Base-by-base conservation (phyloP, 2,888 invertebrate species). In the Microdon myrmicae region DNA sequence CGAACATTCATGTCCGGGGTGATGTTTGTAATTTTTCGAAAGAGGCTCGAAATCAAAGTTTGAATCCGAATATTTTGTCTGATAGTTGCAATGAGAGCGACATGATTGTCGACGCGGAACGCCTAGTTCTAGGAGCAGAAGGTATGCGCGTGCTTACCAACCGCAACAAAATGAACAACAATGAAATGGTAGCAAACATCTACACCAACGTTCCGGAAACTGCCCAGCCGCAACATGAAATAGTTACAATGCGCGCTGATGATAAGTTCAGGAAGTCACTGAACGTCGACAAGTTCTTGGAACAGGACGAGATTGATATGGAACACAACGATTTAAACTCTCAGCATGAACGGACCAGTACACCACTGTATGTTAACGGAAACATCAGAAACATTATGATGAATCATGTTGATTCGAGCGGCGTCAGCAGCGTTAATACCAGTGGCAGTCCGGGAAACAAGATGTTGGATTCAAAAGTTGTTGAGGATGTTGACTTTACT, bases 131-230 rank as follows among this genome's bases (percentile, higher is more conserved):
- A 58, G 79, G 78, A 3, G 77, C 80, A 41, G 79, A 83, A 68
- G 54, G 72, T 56, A 22, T 78, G 64, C 64, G 73, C 61, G 67
- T 70, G 1, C 54, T 73, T 5, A 54, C 49, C 20, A 55, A 60
- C 14, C 64, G 69, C 80, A 81, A 69, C 73, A 77, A 6, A 82
- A 80, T 72, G 1, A 73, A 68, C 66, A 81, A 75, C 53, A 70
- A 34, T 53, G 73, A 68, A 68, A 69, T 73, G 45, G 73, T 85
- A 5, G 84, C 85, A 75, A 86, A 86, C 68, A 86, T 86, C 31
- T 86, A 86, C 67, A 86, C 86, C 0, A 86, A 86, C 60, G 85
- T 86, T 1, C 85, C 85, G 0, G 86, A 86, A 72, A 86, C 85
- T 0, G 78, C 81, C 68, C 82, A 84, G 16, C 86, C 86, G 1